Evolutionary conservation across 1,140 invertebrate species (phyloP).

Genomic region (Lasioglossum baleicum): DNA sequence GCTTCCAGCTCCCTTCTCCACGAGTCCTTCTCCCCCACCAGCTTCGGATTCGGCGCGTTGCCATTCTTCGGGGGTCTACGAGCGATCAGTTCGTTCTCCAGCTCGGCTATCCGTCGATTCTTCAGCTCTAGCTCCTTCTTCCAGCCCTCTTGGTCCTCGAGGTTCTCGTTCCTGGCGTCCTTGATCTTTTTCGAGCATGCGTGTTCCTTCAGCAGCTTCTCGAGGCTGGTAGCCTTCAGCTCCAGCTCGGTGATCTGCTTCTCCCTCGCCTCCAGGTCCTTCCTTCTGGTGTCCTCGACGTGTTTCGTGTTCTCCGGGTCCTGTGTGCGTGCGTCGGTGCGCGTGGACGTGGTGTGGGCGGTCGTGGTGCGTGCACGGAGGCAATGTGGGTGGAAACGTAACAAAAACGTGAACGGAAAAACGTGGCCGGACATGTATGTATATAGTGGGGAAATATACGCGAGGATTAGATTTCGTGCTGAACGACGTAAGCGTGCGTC

Average conservation of each 20-base stretch:
- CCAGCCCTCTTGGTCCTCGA: conserved; percentile 58
- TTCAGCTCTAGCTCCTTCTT: conserved; percentile 78
- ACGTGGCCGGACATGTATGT: neutral
- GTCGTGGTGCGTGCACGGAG: conserved; percentile 22
- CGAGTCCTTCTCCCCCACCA: conserved; percentile 49
- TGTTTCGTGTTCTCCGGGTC: neutral
- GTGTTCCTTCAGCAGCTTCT: conserved; percentile 7
- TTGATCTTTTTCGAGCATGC: conserved; percentile 18
- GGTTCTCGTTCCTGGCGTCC: conserved; percentile 3
- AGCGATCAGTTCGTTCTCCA: conserved; percentile 12
- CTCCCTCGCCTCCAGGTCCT: conserved; percentile 23
- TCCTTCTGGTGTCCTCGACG: conserved; percentile 12
- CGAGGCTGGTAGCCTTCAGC: conserved; percentile 6
- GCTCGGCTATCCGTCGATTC: conserved; percentile 65
- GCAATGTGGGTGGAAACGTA: conserved; percentile 28
- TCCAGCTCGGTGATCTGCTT: conserved; percentile 16
- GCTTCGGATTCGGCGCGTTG: neutral
- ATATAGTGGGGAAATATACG: neutral
- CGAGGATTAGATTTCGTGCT: conserved; percentile 45
- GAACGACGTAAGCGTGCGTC: conserved; percentile 47
- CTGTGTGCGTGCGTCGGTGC: conserved; percentile 38
- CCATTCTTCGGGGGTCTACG: neutral
- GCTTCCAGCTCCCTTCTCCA: conserved; percentile 78
- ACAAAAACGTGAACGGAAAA: conserved; percentile 31
- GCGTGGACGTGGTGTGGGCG: conserved; percentile 19